Base-by-base conservation (phyloP, 2,113 vertebrate species). In the Carlito syrichta region DNA sequence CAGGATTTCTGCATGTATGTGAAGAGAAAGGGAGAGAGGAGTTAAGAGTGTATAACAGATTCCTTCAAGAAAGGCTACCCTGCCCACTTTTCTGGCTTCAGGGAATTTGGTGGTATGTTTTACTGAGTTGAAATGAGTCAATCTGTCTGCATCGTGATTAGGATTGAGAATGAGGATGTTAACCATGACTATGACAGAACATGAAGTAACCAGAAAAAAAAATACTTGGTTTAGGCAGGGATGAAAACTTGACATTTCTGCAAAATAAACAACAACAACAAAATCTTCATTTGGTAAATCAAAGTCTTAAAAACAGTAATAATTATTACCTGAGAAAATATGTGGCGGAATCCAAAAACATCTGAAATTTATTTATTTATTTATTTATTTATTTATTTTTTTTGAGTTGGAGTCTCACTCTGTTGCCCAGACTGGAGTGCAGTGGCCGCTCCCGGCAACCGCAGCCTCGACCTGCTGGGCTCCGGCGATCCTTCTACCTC, bases 221-320 rank as follows among this genome's bases (percentile, higher is more conserved):
- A 13, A 35, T 3, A 23, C n/a, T n/a, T 4, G 10, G 12, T 8
- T 52, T 60, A 77, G 25, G 22, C 32, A 48, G 27, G 91, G 40
- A 89, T 9, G 27, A 82, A 19, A 95, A 17, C 17, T 48, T 68
- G 66, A 86, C 4, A 82, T 68, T 91, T 92, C 40, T 74, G 83
- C 10, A 86, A 82, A 94, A 92, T 60, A 89, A 94, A 71, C 23
- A 43, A 79, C n/a, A n/a, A 91, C 74, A 60, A 79, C n/a, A n/a
- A 85, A 77, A 30, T 74, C 35, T 93, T 22, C 27, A 56, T 69
- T 91, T 90, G 38, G 30, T 66, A 54, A 95, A 54, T 88, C 38
- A 50, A 8, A 56, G 14, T 71, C 82, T 92, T 88, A 92, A 94
- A 95, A 88, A 69, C 6, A 58, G 27, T 86, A 79, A 66, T 77